Evolutionary conservation across 1,140 invertebrate genomes (phyloP), one percentile per base, ranked within the genome.

Genomic region (Heliconius himera): DNA sequence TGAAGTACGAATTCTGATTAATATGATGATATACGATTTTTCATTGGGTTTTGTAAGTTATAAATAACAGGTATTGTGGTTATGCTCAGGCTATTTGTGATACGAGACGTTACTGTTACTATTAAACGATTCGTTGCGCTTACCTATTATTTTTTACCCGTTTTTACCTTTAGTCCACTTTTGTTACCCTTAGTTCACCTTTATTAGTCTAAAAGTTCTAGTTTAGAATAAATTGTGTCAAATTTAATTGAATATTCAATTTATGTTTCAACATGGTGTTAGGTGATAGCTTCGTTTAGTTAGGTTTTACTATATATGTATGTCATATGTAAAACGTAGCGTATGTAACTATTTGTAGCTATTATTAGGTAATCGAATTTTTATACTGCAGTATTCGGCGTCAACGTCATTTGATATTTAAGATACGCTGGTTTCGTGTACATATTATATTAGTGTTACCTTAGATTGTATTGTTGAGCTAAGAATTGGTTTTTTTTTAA

Each of bases 31-130:
- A 60, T 60, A 22, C 16, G 11, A 66, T 9, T 66, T 36, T 13
- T 66, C 4, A 66, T 66, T 66, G 22, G 22, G 26, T 5, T 29
- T 66, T 66, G 11, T 66, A 18, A 11, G 26, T 66, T 26, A 66
- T 22, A 66, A 20, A 16, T 3, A 29, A 66, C 60, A 29, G 20
- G 22, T 66, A 38, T n/a, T 72, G 18, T 54, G 66, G n/a, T 70
- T 72, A 72, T 73, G 74, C 79, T 77, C 74, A 77, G 79, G 79
- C 71, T 81, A 66, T 77, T 81, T 81, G 79, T 81, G 79, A 81
- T 81, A 81, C 66, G 56, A 77, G n/a, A 77, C 79, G 46, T 73
- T 72, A 81, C 56, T 66, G 18, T 72, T 38, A 41, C 70, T 72
- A 29, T 29, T 26, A 66, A 26, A 66, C 11, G 26, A 66, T 66